Base-by-base conservation (phyloP, 1,140 invertebrate genomes). In the Agrilus planipennis region DNA sequence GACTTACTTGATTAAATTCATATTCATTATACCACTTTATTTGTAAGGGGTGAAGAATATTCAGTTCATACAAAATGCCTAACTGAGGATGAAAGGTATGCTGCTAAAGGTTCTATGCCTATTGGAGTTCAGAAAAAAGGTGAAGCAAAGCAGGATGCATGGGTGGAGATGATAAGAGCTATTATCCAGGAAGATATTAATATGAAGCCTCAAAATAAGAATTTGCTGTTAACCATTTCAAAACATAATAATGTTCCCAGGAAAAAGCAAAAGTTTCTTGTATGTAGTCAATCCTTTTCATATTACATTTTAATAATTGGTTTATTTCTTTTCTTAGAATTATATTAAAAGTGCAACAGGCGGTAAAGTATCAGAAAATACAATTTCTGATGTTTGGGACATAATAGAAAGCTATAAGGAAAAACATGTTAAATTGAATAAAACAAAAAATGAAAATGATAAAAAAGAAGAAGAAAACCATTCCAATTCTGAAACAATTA, bases 71-170 rank as follows among this genome's bases (percentile, higher is more conserved):
- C 69, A n/a, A 89, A 90, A 68, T 96, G 92, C 65, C 75, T 95
- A 27, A 82, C 79, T 3, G 92, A 96, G 70, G 78, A 84, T 28
- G 77, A 95, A 63, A 80, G 89, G 50, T 96, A 95, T 58, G 81
- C 85, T 20, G 89, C 78, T 10, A 82, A 85, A 64, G 77, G 83
- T 46, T 91, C 79, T 62, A 72, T 78, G 41, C 67, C 76, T 16
- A 88, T 88, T 66, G 46, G 51, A 56, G 62, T 62, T 27, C 67
- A 74, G 28, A 88, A 90, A 56, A 91, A 93, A 67, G 89, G 88
- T 17, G 87, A 90, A 60, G 73, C 73, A 23, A 95, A 94, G 58
- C 92, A 96, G 64, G 76, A 82, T 56, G 71, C 74, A 42, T 96
- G 91, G 91, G 71, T 88, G 25, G 77, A 87, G 52, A 78, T 88